Conservation (phyloP, 1,140 invertebrate genomes). For the Goniozus legneri region DNA sequence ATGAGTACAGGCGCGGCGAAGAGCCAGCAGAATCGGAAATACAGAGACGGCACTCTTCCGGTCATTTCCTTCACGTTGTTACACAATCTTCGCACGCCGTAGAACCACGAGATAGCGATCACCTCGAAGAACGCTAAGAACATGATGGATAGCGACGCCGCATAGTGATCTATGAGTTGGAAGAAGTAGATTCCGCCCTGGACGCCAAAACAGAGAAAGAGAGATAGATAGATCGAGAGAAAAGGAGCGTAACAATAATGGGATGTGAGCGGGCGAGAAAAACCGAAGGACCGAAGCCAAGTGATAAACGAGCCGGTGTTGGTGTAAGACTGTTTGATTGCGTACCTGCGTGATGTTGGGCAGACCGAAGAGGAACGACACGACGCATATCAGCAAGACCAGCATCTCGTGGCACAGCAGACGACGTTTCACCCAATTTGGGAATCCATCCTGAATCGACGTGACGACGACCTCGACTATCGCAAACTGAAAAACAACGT, state of each 20-base stretch:
- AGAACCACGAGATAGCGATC: conserved; percentile 86
- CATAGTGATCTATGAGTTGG: conserved; percentile 89
- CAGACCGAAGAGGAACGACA: conserved; percentile 80
- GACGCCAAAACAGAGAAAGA: too few relatives aligned
- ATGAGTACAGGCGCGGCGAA: conserved; percentile 76
- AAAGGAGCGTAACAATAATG: conserved; percentile 2
- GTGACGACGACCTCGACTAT: conserved; percentile 90
- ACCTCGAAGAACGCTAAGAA: conserved; percentile 90
- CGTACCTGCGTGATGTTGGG: conserved; percentile 78
- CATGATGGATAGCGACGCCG: conserved; percentile 86
- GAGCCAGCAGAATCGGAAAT: conserved; percentile 84
- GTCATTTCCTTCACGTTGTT: conserved; percentile 87
- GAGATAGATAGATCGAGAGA: conserved; percentile 31
- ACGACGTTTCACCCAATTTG: conserved; percentile 74
- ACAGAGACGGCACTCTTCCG: conserved; percentile 70
- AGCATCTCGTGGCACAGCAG: conserved; percentile 83
- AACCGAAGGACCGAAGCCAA: not conserved
- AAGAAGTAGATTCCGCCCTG: conserved; percentile 91
- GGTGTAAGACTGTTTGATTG: not conserved
- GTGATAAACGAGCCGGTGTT: too few relatives aligned
- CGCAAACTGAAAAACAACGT: conserved; percentile 64
- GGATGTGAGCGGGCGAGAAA: not conserved
- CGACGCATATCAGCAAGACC: conserved; percentile 76
- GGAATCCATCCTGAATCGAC: conserved; percentile 87
- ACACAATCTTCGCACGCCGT: conserved; percentile 77